phyloP scores from a whole-genome alignment of 2,888 invertebrate genomes.

The Xanthia icteritia region DNA sequence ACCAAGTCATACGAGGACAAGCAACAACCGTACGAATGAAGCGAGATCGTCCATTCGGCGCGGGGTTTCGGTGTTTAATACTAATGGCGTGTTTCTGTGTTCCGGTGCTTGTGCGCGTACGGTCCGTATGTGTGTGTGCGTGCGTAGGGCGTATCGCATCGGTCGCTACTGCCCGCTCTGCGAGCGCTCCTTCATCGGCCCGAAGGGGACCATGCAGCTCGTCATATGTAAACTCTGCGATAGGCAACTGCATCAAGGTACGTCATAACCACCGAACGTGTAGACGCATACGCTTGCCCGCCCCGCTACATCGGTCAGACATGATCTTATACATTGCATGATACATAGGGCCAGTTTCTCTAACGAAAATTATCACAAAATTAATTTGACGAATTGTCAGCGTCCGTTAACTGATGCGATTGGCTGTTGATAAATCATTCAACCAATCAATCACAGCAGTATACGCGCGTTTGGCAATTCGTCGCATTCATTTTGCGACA shows the following conservation, averaged over 20 bases:
- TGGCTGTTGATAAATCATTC: background rate
- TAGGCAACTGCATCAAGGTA: constrained; percentile 91
- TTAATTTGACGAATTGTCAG: background rate
- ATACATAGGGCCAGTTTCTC: background rate
- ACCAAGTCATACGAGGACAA: constrained; percentile 72
- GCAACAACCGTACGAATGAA: constrained; percentile 77
- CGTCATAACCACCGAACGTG: constrained; percentile 79
- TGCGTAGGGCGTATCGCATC: constrained; percentile 92
- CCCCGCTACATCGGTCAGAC: constrained; percentile 54
- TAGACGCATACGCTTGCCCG: constrained; percentile 70
- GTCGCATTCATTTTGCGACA: background rate
- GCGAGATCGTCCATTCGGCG: constrained; percentile 66
- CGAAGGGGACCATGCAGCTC: constrained; percentile 92
- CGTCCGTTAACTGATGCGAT: background rate
- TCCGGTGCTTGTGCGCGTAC: constrained; percentile 88
- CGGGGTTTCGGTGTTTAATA: constrained; percentile 76
- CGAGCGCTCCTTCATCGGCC: constrained; percentile 92
- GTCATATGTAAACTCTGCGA: constrained; percentile 91
- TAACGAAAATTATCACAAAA: background rate
- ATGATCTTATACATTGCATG: constrained; percentile 54
- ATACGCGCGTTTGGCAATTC: background rate
- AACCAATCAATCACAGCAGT: background rate
- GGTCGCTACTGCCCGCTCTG: constrained; percentile 93
- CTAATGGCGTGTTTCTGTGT: constrained; percentile 90
- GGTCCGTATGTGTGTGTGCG: constrained; percentile 88